A percentile compares a stretch with the other conserved stretches of the same genome.
Conservation (phyloP, 2,113 vertebrate genomes). For the Gnathonemus longibarbis region DNA sequence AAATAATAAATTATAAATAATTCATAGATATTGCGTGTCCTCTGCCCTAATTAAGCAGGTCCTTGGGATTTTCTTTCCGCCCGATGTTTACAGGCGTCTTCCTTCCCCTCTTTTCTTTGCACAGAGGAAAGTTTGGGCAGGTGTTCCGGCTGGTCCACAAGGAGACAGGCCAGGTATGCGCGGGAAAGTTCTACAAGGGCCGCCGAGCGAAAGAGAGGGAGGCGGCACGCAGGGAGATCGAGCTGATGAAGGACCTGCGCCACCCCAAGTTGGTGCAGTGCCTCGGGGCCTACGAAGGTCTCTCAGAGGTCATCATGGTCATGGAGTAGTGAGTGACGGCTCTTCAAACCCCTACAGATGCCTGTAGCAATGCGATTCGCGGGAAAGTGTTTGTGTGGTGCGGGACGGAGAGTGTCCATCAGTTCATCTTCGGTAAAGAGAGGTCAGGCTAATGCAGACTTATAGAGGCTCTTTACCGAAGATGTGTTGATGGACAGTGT, state of each 20-base stretch:
- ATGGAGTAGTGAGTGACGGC: conserved; percentile 76
- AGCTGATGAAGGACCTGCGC: conserved; percentile 73
- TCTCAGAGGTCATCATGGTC: conserved; percentile 65
- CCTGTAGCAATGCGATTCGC: neutral
- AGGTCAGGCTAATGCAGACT: neutral
- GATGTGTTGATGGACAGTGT: neutral
- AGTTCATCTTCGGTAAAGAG: neutral
- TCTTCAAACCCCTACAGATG: neutral
- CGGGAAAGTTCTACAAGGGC: conserved; percentile 71
- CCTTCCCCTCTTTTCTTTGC: neutral
- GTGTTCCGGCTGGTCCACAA: conserved; percentile 71
- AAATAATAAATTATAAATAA: neutral
- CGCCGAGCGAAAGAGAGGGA: conserved; percentile 54
- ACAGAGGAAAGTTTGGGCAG: conserved; percentile 71
- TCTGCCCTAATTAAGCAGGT: neutral
- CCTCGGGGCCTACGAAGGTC: conserved; percentile 65
- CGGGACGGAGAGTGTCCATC: neutral
- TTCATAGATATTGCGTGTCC: neutral
- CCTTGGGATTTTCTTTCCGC: neutral
- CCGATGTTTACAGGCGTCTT: neutral
- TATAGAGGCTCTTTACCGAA: neutral
- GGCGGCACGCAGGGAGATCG: conserved; percentile 61
- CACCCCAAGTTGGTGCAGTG: conserved; percentile 74
- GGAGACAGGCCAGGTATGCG: conserved; percentile 55
- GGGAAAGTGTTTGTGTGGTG: neutral